Conservation (phyloP, 2,888 invertebrate genomes). For the Stenoptilia bipunctidactyla region DNA sequence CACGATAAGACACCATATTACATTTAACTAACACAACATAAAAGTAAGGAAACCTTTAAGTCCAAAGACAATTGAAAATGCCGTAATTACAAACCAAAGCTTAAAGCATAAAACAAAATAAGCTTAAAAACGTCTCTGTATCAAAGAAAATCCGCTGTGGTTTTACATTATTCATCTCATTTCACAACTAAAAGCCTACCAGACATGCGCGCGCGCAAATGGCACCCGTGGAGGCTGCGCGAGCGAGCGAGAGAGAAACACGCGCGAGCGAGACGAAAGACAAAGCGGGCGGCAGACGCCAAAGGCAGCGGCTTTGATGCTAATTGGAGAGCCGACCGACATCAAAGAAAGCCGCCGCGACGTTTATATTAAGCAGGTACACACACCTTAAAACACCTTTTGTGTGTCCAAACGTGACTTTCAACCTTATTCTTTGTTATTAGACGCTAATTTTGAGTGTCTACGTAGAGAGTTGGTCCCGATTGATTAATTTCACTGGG, state of each 20-base stretch:
- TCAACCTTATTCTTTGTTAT: not conserved
- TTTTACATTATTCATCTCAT: slow-evolving; percentile 1
- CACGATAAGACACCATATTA: no score
- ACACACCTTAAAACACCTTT: slow-evolving; percentile 22
- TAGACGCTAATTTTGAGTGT: not conserved
- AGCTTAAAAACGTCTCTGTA: not conserved
- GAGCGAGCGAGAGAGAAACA: slow-evolving; percentile 16
- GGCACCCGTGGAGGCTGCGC: slow-evolving; percentile 16
- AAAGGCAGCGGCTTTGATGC: slow-evolving; percentile 62
- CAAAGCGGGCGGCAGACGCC: slow-evolving; percentile 56
- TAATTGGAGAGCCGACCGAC: slow-evolving; percentile 63
- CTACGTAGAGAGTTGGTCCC: slow-evolving; percentile 4
- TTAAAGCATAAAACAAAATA: not conserved
- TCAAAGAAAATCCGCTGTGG: not conserved
- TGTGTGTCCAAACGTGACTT: not conserved
- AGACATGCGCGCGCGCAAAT: slow-evolving; percentile 10
- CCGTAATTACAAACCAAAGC: no score
- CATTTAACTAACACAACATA: no score
- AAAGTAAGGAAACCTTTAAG: no score
- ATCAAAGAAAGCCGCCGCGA: slow-evolving; percentile 58
- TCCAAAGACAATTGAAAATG: no score
- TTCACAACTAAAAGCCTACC: slow-evolving; percentile 5
- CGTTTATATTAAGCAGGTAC: slow-evolving; percentile 66
- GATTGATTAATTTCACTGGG: slow-evolving; percentile 61
- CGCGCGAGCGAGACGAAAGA: slow-evolving; percentile 24